Evolutionary conservation across 2,797 vertebrate genomes (phyloP).

Genomic region (Decapterus maruadsi): DNA sequence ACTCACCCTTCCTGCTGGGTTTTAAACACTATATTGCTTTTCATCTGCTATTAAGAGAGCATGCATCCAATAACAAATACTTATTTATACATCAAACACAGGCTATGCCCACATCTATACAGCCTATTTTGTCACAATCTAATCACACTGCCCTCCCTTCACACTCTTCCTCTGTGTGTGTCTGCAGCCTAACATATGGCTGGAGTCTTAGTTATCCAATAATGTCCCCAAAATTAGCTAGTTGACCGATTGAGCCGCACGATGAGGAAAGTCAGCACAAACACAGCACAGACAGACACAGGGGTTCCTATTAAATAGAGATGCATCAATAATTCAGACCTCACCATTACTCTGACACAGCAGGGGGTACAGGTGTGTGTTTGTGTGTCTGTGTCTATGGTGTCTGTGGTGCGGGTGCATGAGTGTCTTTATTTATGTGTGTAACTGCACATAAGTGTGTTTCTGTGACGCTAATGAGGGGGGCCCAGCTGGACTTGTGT

Average conservation of each 20-base stretch:
- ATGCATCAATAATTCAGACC: conserved; percentile 82
- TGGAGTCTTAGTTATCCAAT: conserved; percentile 34
- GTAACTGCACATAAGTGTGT: neutral
- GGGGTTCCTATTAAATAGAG: conserved; percentile 71
- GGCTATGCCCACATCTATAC: neutral
- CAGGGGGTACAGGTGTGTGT: conserved; percentile 46
- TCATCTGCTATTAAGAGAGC: conserved; percentile 4
- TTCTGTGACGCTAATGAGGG: conserved; percentile 60
- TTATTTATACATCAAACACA: conserved; percentile 4
- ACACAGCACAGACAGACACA: conserved; percentile 50
- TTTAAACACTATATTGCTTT: conserved; percentile 30
- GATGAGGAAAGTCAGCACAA: conserved; percentile 33
- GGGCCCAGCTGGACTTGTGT: conserved; percentile 63
- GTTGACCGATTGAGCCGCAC: conserved; percentile 58
- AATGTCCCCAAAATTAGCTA: conserved; percentile 58
- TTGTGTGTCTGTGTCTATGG: conserved; percentile 26
- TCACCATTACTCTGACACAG: conserved; percentile 74
- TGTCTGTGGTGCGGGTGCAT: conserved; percentile 15
- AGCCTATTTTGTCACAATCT: neutral
- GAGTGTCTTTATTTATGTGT: conserved; percentile 12
- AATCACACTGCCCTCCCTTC: conserved; percentile 4
- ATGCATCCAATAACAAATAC: conserved; percentile 10
- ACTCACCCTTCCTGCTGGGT: conserved; percentile 24
- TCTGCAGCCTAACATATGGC: conserved; percentile 9
- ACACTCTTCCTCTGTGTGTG: conserved; percentile 1